Base-by-base conservation (phyloP, 2,797 vertebrate species). In the Enteromius treurensis region DNA sequence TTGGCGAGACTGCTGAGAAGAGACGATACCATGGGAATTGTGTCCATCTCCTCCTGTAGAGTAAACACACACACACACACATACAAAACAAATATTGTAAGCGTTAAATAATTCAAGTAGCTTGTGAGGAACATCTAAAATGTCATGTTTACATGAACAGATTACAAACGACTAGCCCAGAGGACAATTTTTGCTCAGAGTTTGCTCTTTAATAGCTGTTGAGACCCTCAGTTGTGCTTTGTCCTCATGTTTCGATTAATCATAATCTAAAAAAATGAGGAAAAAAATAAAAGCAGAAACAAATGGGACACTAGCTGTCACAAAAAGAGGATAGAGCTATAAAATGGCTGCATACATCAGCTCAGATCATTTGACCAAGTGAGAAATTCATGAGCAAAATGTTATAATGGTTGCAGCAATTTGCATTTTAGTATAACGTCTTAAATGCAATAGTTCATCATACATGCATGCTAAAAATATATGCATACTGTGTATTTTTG, bases 21-120 rank as follows among this genome's bases (percentile, higher is more conserved):
- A 77, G 97, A 99, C 0, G 98, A 98, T 11, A 99, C 98, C 98
- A 99, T 99, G 19, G 98, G 98, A 86, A 96, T 99, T 55, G 97
- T 99, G 90, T 99, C 98, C 96, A 99, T 99, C 93, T 99, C 98
- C 91, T 99, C 98, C 98, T 99, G 92, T 0, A 62, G 87, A 23
- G 65, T 15, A 84, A 51, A 86, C 70, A 86, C 70, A 87, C 29
- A 88, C 70, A 87, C 29, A 88, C 34, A 87, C 42, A 86, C n/a
- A 85, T 15, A 70, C 42, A 86, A 15, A 80, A 29, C 21, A 80
- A 45, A 70, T 62, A 26, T 7, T 60, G n/a, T 58, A 17, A 26
- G 23, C 21, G 3, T 26, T 40, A 14, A 29, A 70, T 23, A 71
- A 71, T 80, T 80, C n/a, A 76, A 23, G 49, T 7, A 19, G 71